Conservation (phyloP, 2,113 vertebrate genomes). For the Amazona guildingii region DNA sequence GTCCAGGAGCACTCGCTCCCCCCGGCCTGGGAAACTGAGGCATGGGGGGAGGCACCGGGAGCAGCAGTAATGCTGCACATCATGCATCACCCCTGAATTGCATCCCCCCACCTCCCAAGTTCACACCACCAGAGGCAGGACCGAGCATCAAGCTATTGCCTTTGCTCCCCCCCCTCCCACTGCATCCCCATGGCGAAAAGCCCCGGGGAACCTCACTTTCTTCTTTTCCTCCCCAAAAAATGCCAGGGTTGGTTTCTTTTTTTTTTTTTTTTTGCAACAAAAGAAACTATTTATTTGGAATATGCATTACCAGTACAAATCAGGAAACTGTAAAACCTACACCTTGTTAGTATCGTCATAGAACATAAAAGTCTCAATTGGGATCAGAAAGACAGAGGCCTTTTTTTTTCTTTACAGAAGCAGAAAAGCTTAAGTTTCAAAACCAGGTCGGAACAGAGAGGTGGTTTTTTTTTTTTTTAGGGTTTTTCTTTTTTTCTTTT, state of each 20-base stretch:
- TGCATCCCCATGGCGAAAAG: not conserved
- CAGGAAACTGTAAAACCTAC: constrained; percentile 93
- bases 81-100: accelerated
- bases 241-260: not conserved
- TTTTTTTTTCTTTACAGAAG: constrained; percentile 82
- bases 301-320: constrained; percentile 98
- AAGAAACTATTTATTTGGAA: constrained; percentile 97
- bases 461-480: not conserved
- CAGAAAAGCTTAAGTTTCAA: constrained; percentile 85
- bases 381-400: constrained; percentile 86
- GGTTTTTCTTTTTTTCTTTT: not conserved
- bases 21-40: not conserved
- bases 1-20: accelerated
- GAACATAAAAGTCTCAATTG: constrained; percentile 83
- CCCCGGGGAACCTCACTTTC: accelerated
- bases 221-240: constrained; percentile 77
- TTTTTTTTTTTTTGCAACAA: constrained; percentile 83
- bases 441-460: constrained; percentile 84
- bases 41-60: accelerated
- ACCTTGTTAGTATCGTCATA: constrained; percentile 88
- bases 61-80: not conserved
- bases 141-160: accelerated
- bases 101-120: not conserved
- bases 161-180: not conserved
- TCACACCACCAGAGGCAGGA: not conserved